A percentile compares a stretch with the other conserved stretches of the same genome.
These are phyloP conservation scores for Yponomeuta cagnagella DNA, from an alignment of 2,888 invertebrate species.

Conservation along the genomic window DNA sequence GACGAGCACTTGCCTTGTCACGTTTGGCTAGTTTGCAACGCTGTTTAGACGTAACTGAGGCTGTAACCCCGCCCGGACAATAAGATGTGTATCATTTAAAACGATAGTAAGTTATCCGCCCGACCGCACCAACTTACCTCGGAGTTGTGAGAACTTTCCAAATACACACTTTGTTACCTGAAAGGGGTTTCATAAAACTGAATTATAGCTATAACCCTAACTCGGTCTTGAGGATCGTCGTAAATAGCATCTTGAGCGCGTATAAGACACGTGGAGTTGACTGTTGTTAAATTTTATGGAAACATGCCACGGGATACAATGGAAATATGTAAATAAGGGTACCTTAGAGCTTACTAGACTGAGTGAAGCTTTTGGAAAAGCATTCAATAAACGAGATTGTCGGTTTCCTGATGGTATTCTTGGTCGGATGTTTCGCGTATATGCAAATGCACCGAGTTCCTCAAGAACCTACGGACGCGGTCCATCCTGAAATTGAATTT, in stretches of 20 bases:
- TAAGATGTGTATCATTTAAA: slow-evolving; percentile 4
- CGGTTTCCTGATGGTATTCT: slow-evolving; percentile 31
- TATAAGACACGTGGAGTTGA: slow-evolving; percentile 60
- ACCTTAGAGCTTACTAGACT: background rate
- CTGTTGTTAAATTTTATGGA: slow-evolving; percentile 70
- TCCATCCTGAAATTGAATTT: slow-evolving; percentile 48
- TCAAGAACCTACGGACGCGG: slow-evolving; percentile 22
- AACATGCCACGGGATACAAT: slow-evolving; percentile 54
- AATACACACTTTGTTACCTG: slow-evolving; percentile 67
- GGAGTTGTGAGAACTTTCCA: slow-evolving; percentile 58
- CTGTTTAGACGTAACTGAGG: background rate
- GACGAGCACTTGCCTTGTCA: background rate
- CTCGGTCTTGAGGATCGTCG: slow-evolving; percentile 63
- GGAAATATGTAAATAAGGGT: slow-evolving; percentile 58
- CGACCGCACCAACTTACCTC: slow-evolving; percentile 24
- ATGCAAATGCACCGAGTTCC: slow-evolving; percentile 22
- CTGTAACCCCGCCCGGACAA: background rate
- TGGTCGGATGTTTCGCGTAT: slow-evolving; percentile 33
- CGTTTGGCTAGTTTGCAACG: background rate
- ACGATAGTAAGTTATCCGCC: slow-evolving; percentile 12
- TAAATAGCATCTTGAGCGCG: slow-evolving; percentile 67
- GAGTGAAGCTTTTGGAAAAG: slow-evolving; percentile 21
- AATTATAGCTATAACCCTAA: slow-evolving; percentile 71
- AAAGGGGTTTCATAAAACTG: slow-evolving; percentile 72
- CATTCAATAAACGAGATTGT: slow-evolving; percentile 31